Evolutionary conservation across 1,140 invertebrate species (phyloP), one percentile per base, ranked within the genome.

Genomic region (Thereuonema tuberculata): DNA sequence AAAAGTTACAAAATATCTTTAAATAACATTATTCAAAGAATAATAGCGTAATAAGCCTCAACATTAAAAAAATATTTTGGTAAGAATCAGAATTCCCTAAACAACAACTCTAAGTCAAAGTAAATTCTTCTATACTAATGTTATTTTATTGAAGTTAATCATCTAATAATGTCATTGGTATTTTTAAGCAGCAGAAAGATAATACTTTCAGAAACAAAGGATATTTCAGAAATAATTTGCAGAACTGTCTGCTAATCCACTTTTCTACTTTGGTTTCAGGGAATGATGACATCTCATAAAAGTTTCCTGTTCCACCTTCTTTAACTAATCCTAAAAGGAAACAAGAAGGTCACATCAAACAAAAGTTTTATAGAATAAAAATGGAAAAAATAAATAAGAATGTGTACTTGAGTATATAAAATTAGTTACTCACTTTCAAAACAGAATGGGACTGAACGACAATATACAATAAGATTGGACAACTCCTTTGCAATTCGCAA

Each of bases 401-500:
- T n/a, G n/a, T n/a, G n/a, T 43, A n/a, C 37, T 43, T 43, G 37
- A 43, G n/a, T 12, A 12, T 43, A 12, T 43, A 43, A 43, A 9
- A 12, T 43, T 43, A 43, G 9, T n/a, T 3, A 55, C 28, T 17
- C 71, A 70, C 70, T 64, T 55, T 76, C 74, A 55, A 66, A 64
- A 56, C 68, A 68, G 66, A 76, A 79, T 46, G 71, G 73, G 1
- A 95, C 89, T 23, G 93, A 91, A 61, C 88, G 82, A 74, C 92
- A 98, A 71, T 98, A 98, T 52, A 98, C 84, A 57, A 97, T 95
- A 2, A 98, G 76, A 75, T 96, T 89, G 0, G 93, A 97, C 76
- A 98, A 86, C 77, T 98, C 93, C 69, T 94, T 90, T 20, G 93
- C 93, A 65, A 98, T 89, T 56, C 88, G 80, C 75, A 86, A 86